phyloP scores from a whole-genome alignment of 1,140 invertebrate species.

The Arctopsyche grandis region DNA sequence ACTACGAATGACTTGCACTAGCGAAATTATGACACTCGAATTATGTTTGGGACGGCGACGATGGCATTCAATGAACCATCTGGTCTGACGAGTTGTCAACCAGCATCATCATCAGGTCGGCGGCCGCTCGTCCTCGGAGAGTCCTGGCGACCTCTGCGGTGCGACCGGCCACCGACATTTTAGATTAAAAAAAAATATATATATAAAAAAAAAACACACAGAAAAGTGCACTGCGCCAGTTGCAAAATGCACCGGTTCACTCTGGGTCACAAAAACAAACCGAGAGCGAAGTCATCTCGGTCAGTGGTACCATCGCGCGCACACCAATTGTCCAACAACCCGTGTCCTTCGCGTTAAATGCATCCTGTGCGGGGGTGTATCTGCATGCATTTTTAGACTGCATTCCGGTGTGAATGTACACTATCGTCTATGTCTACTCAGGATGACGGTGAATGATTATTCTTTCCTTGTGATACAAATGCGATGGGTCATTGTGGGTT shows the following conservation, averaged over 20 bases:
- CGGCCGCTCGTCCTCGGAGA: conserved; percentile 16
- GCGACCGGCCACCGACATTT: conserved; percentile 4
- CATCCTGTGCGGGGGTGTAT: too few species aligned
- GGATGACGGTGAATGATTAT: too few species aligned
- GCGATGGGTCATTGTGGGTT: too few species aligned
- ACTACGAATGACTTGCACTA: too few species aligned
- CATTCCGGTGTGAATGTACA: too few species aligned
- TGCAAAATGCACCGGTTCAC: conserved; percentile 6
- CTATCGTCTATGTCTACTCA: too few species aligned
- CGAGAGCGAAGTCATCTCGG: background rate
- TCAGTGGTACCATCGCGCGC: background rate
- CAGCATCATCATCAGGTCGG: background rate
- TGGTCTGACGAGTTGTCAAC: conserved; percentile 15
- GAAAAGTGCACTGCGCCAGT: background rate
- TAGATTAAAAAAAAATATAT: conserved; percentile 5
- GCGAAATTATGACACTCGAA: too few species aligned
- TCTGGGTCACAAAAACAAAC: conserved; percentile 13
- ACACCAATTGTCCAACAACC: too few species aligned
- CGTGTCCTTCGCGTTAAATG: too few species aligned
- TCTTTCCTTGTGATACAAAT: too few species aligned
- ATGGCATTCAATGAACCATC: background rate
- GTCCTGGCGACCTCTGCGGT: conserved; percentile 19
- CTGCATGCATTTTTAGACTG: too few species aligned
- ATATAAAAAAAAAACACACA: background rate
- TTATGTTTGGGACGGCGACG: too few species aligned